Evolutionary conservation across 2,797 vertebrate species (phyloP), one percentile per base, ranked within the genome.

Genomic region (Prionace glauca): DNA sequence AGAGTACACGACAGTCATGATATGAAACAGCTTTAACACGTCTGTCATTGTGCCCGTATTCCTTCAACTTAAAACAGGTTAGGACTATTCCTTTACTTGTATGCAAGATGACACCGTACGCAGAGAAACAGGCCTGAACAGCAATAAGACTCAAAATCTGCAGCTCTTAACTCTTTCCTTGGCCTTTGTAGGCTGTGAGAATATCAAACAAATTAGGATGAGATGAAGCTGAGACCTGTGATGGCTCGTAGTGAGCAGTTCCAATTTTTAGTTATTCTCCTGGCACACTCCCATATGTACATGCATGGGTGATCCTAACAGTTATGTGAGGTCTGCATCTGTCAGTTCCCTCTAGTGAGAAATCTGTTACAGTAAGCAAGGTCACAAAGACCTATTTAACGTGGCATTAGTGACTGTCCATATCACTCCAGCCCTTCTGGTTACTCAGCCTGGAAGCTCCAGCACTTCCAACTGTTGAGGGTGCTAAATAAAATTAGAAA

Each of bases 41-140:
- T 92, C 90, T 69, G 65, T 92, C 90, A 92, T 20, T 69, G 65
- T 92, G 65, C n/a, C 65, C 65, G 7, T 69, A 92, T 7, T 92
- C 90, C n/a, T 92, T n/a, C 90, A 67, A 67, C 62, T 41, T 92
- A 92, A 65, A 92, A 92, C 90, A 69, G 90, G 90, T 92, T n/a
- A 69, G 10, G 90, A 69, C n/a, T 41, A 92, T 92, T 92, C 67
- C n/a, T 92, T 18, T 69, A 69, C n/a, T 92, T 90, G 87, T 32
- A 60, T 62, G 87, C 87, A 90, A 90, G 56, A 18, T 90, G 11
- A 90, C 56, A 90, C 87, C 29, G 8, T 8, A 41, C 41, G 11
- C 62, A 92, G 65, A 8, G n/a, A 41, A 92, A 41, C 90, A 69
- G 20, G 62, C 20, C 20, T 67, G 62, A 92, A 67, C n/a, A 92